phyloP scores from a whole-genome alignment of 2,888 invertebrate species.

The Amblyteles armatorius region DNA sequence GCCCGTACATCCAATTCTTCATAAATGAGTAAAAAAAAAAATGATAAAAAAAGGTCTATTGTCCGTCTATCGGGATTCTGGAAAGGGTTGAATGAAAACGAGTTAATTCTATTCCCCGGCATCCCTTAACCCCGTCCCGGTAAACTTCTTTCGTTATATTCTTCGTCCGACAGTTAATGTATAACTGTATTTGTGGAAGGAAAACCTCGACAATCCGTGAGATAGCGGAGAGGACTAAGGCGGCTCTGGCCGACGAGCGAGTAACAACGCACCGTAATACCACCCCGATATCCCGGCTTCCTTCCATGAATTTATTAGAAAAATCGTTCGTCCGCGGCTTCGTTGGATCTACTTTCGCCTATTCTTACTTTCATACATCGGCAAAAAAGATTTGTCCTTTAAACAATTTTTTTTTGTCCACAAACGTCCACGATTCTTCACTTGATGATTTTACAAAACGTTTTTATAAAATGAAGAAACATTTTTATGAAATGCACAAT shows the following conservation, averaged over 20 bases:
- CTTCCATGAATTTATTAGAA: conserved; percentile 39
- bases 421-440: too few species aligned
- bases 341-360: conserved; percentile 55
- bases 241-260: conserved; percentile 36
- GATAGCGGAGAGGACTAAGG: neutral
- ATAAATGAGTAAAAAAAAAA: neutral
- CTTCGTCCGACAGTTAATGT: neutral
- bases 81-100: conserved; percentile 9
- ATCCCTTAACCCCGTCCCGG: conserved; percentile 22
- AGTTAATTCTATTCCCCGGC: conserved; percentile 14
- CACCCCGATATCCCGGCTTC: conserved; percentile 20
- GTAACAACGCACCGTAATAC: conserved; percentile 65
- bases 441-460: too few species aligned
- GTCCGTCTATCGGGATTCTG: neutral
- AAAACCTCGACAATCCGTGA: neutral
- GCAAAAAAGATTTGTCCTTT: neutral
- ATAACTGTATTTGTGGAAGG: neutral
- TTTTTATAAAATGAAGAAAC: too few species aligned
- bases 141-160: conserved; percentile 50
- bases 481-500: too few species aligned
- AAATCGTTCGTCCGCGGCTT: conserved; percentile 62
- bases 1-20: neutral
- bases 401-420: too few species aligned
- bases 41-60: neutral
- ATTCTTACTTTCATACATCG: neutral